Evolutionary conservation across 2,797 vertebrate species (phyloP).

Genomic region (Tauraco hartlaubi): DNA sequence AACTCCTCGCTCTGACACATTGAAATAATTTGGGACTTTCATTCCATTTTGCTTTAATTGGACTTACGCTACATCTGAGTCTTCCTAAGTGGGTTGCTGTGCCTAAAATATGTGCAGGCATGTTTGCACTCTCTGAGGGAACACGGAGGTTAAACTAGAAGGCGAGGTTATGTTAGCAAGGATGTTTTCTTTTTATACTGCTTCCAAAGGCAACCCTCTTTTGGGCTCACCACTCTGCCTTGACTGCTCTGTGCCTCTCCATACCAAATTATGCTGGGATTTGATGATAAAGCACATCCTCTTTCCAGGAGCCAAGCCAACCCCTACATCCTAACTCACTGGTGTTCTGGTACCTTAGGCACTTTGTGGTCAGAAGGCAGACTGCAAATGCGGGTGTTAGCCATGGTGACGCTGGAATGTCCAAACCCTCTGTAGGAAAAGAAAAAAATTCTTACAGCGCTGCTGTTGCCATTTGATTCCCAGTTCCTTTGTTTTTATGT

Average conservation of each 20-base stretch:
- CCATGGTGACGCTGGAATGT: background rate
- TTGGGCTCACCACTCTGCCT: slow-evolving; percentile 33
- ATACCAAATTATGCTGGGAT: slow-evolving; percentile 60
- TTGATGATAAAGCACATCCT: slow-evolving; percentile 71
- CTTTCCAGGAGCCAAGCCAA: slow-evolving; percentile 66
- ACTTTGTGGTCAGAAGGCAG: slow-evolving; percentile 60
- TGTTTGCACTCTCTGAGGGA: slow-evolving; percentile 62
- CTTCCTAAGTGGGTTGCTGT: slow-evolving; percentile 49
- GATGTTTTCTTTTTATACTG: slow-evolving; percentile 63
- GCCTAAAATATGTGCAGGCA: slow-evolving; percentile 58
- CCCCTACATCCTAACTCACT: slow-evolving; percentile 47
- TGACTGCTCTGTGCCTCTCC: slow-evolving; percentile 38
- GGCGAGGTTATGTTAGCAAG: slow-evolving; percentile 42
- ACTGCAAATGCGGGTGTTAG: background rate
- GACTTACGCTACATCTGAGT: slow-evolving; percentile 37
- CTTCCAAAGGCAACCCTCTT: slow-evolving; percentile 66
- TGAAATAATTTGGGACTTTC: slow-evolving; percentile 70
- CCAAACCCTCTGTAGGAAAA: slow-evolving; percentile 18
- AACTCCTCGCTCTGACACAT: slow-evolving; percentile 36
- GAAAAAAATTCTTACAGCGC: slow-evolving; percentile 1
- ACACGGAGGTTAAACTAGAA: slow-evolving; percentile 50
- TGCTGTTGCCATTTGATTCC: slow-evolving; percentile 1
- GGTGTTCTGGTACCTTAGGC: slow-evolving; percentile 56
- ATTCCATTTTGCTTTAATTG: slow-evolving; percentile 64
- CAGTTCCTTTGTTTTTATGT: slow-evolving; percentile 4